Base-by-base conservation (phyloP, 2,888 invertebrate genomes). In the Dicyrtomina minuta region DNA sequence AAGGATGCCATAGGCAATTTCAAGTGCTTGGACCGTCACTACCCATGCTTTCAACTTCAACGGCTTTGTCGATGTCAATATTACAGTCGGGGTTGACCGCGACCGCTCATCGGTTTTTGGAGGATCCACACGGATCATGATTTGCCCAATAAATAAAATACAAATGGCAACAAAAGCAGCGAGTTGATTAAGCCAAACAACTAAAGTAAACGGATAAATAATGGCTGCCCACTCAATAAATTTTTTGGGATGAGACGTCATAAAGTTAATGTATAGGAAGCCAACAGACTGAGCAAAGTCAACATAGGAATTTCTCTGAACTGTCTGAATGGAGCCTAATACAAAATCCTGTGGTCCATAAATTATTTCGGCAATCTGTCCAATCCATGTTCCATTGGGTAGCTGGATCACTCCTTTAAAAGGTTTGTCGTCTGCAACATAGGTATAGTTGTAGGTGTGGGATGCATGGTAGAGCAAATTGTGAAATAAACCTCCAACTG, bases 321-420 rank as follows among this genome's bases (percentile, higher is more conserved):
- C 26, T 2, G 56, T 56, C 5, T 56, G 56, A 15, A 6, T 33
- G 15, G 56, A 27, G 3, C 56, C 56, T 26, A 56, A 33, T n/a
- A 56, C n/a, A 27, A 56, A 22, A 15, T 56, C 56, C 17, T 56
- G 26, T 56, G 26, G n/a, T n/a, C 56, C 56, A 27, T 56, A 5
- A 2, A 56, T 27, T 2, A 56, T 33, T 8, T 56, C 56, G 2
- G 20, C 56, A 5, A 56, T 56, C 5, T 26, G 27, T 10, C 56
- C 56, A 5, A 2, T 8, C 56, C 56, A 56, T 8, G 56, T 27
- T 2, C 56, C 56, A 17, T 56, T 56, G 6, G 56, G 56, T 2
- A 56, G 17, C 24, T 56, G 56, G 5, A 33, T 27, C 5, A n/a
- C 56, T 15, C 56, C 56, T 3, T 8, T 17, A 5, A 5, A 56